Percentiles rank a stretch among this genome's conserved stretches.
These are phyloP conservation scores for Sebastiscus tertius DNA, from an alignment of 2,797 vertebrate genomes.

Conservation along the genomic window DNA sequence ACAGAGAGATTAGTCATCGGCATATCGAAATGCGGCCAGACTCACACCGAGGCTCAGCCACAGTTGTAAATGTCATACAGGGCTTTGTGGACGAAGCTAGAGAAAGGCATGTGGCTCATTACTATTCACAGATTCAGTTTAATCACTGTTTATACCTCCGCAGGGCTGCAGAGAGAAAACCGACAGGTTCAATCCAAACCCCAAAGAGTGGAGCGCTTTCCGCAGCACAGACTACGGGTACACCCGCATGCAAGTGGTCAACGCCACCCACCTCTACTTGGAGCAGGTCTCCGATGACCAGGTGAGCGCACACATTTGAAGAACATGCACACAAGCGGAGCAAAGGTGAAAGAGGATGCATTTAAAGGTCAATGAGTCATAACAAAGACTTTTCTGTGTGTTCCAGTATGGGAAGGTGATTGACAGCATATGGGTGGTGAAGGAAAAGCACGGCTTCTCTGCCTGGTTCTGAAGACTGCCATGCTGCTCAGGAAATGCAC, in stretches of 20 bases:
- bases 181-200: conserved; percentile 85
- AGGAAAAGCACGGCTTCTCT: conserved; percentile 79
- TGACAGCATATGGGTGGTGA: conserved; percentile 89
- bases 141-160: conserved; percentile 22
- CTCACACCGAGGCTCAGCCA: conserved; percentile 45
- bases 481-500: conserved; percentile 42
- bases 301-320: conserved; percentile 72
- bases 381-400: conserved; percentile 49
- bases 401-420: conserved; percentile 89
- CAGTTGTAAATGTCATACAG: conserved; percentile 58
- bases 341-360: background rate
- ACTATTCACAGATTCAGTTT: background rate
- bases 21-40: conserved; percentile 52
- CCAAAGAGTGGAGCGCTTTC: conserved; percentile 88
- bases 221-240: conserved; percentile 90
- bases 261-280: conserved; percentile 87
- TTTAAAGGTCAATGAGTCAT: conserved; percentile 1
- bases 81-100: conserved; percentile 16
- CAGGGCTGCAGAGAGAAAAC: conserved; percentile 90
- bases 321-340: background rate
- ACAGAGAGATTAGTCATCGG: conserved; percentile 68
- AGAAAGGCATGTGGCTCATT: conserved; percentile 24
- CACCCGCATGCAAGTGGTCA: conserved; percentile 86
- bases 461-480: conserved; percentile 79
- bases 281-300: conserved; percentile 93